Evolutionary conservation across 1,140 invertebrate genomes (phyloP).

Genomic region (Psilanteris sp.): DNA sequence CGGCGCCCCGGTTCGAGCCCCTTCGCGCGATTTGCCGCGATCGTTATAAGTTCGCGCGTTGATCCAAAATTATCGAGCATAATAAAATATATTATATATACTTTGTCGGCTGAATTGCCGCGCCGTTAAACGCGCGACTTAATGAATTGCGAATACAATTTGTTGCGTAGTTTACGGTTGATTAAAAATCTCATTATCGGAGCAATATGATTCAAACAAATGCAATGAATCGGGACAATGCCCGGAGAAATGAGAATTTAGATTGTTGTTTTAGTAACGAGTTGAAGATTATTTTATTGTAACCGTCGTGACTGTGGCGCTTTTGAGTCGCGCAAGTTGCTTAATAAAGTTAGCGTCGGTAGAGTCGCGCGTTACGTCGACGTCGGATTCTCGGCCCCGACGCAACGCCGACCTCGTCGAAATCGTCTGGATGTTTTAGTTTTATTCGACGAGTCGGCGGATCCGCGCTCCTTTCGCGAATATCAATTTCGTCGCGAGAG

Average conservation of each 20-base stretch:
- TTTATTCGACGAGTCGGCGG: not conserved
- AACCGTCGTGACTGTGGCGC: slow-evolving; percentile 40
- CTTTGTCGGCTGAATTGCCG: too few relatives aligned
- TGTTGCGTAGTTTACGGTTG: slow-evolving; percentile 37
- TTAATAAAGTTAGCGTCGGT: slow-evolving; percentile 32
- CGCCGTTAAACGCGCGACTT: too few relatives aligned
- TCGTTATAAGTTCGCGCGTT: too few relatives aligned
- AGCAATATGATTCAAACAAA: slow-evolving; percentile 42
- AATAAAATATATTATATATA: too few relatives aligned
- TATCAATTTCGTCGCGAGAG: slow-evolving; percentile 78
- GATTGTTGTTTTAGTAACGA: slow-evolving; percentile 23
- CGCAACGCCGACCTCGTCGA: too few relatives aligned
- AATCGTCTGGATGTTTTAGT: not conserved
- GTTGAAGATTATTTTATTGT: slow-evolving; percentile 44
- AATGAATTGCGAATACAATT: slow-evolving; percentile 32
- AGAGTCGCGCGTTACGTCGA: slow-evolving; percentile 10
- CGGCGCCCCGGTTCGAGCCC: too few relatives aligned
- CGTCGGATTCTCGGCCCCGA: too few relatives aligned
- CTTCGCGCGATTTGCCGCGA: too few relatives aligned
- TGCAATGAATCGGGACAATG: slow-evolving; percentile 41
- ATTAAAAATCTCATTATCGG: slow-evolving; percentile 54
- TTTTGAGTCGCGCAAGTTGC: slow-evolving; percentile 36
- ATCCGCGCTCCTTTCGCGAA: slow-evolving; percentile 69
- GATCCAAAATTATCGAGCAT: too few relatives aligned
- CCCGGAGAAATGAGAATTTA: slow-evolving; percentile 23